phyloP scores from a whole-genome alignment of 2,113 vertebrate species.

The Azemiops feae region DNA sequence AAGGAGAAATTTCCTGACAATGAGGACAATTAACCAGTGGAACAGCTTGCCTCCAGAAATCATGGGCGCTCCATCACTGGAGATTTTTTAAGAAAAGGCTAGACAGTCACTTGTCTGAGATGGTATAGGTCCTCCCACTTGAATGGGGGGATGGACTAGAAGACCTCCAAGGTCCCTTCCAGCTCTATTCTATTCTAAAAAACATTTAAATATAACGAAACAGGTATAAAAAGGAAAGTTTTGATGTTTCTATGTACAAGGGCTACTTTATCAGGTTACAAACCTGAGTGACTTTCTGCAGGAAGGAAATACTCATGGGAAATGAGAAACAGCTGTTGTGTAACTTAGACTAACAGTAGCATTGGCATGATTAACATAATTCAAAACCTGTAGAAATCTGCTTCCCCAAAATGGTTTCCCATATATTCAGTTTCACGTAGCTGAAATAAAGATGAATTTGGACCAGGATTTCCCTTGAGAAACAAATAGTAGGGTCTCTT shows the following conservation, averaged over 20 bases:
- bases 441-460: neutral
- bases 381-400: neutral
- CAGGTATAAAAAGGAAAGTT: neutral
- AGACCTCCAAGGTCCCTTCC: too few relatives aligned
- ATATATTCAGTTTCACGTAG: neutral
- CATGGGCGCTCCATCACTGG: too few relatives aligned
- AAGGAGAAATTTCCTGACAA: too few relatives aligned
- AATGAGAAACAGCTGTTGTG: neutral
- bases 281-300: neutral
- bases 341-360: neutral
- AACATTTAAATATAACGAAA: neutral
- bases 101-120: too few relatives aligned
- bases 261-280: neutral
- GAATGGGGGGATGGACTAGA: too few relatives aligned
- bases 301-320: neutral
- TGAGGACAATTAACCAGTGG: too few relatives aligned
- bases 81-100: too few relatives aligned
- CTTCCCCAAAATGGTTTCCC: neutral
- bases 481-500: neutral
- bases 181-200: neutral
- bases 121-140: too few relatives aligned
- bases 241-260: neutral
- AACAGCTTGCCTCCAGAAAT: too few relatives aligned
- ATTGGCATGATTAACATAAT: neutral
- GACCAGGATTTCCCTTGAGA: neutral